These are phyloP conservation scores for Chloropsis cyanopogon DNA, from an alignment of 2,113 vertebrate genomes.

Conservation along the genomic window DNA sequence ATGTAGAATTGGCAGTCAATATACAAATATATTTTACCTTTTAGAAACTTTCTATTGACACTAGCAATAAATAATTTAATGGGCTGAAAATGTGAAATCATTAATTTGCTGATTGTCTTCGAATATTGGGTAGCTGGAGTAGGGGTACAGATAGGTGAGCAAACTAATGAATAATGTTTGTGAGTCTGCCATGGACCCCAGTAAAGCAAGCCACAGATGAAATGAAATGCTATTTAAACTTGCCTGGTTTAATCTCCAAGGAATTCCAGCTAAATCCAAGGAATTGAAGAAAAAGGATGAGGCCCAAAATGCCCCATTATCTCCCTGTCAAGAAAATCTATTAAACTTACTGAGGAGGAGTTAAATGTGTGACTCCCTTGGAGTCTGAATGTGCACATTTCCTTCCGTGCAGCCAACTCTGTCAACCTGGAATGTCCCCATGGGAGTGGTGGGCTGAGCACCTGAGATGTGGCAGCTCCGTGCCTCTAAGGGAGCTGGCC, in stretches of 20 bases:
- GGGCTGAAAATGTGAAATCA: slow-evolving; percentile 66
- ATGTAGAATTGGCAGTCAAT: slow-evolving; percentile 73
- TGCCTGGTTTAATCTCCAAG: not conserved
- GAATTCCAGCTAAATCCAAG: not conserved
- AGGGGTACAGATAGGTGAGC: not conserved
- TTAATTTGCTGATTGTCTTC: slow-evolving; percentile 65
- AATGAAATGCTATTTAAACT: not conserved
- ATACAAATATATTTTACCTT: slow-evolving; percentile 78
- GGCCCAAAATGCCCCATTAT: not conserved
- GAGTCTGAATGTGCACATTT: accelerated
- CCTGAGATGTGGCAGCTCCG: accelerated
- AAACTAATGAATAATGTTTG: not conserved
- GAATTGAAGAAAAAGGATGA: not conserved
- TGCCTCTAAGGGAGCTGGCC: not conserved
- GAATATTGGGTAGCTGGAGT: slow-evolving; percentile 6
- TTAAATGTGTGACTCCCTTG: not conserved
- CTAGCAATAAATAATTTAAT: slow-evolving; percentile 73
- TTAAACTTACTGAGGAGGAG: not conserved
- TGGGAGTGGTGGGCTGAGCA: not conserved
- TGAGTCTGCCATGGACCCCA: not conserved
- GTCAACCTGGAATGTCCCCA: accelerated
- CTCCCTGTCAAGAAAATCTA: not conserved
- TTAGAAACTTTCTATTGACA: slow-evolving; percentile 76
- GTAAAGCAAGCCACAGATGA: not conserved
- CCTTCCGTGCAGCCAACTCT: not conserved